Evolutionary conservation across 1,140 invertebrate species (phyloP).

Genomic region (Dufourea novaeangliae): DNA sequence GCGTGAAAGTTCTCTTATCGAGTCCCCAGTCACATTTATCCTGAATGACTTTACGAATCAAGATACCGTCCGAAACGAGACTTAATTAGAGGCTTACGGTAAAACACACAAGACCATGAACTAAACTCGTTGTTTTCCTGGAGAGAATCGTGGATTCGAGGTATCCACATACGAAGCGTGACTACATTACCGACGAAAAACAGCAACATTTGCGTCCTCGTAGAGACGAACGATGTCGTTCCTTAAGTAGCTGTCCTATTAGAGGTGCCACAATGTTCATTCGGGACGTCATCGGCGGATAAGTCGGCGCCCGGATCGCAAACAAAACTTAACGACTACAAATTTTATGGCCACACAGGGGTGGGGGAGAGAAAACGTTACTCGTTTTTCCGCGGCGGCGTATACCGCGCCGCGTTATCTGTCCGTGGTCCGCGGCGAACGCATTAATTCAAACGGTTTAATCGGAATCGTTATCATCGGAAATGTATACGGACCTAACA

Average conservation of each 20-base stretch:
- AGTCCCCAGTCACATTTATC: neutral
- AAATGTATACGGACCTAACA: slow-evolving; percentile 52
- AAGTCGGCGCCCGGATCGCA: neutral
- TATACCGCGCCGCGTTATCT: slow-evolving; percentile 13
- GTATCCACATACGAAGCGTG: neutral
- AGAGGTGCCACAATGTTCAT: slow-evolving; percentile 10
- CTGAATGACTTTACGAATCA: neutral
- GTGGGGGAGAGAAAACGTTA: neutral
- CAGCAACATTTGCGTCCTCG: neutral
- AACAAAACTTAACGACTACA: neutral
- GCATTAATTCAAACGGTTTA: slow-evolving; percentile 47
- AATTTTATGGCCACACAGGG: neutral
- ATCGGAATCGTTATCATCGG: slow-evolving; percentile 59
- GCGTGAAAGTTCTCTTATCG: neutral
- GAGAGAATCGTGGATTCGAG: neutral
- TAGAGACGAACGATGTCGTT: neutral
- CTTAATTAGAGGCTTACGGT: neutral
- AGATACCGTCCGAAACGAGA: neutral
- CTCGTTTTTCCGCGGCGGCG: slow-evolving; percentile 17
- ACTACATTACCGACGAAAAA: neutral
- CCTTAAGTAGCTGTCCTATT: neutral
- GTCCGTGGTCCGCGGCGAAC: neutral
- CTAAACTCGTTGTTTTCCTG: neutral
- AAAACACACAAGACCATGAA: neutral
- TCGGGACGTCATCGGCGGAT: neutral